Evolutionary conservation across 1,140 invertebrate species (phyloP).

Genomic region (Mylabris phalerata): DNA sequence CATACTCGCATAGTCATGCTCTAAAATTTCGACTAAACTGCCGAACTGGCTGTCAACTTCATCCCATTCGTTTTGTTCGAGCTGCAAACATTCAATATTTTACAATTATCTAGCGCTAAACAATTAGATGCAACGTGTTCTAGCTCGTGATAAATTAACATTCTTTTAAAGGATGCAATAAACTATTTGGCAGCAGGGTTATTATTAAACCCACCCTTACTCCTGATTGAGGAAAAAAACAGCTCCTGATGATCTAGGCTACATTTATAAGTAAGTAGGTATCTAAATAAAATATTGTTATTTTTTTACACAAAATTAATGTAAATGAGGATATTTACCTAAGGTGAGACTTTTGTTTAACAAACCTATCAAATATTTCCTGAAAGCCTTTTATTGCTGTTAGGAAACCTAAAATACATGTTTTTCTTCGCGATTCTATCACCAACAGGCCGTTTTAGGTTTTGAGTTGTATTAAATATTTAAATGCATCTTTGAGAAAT

Average conservation of each 20-base stretch:
- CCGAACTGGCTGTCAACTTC: no score
- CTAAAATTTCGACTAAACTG: no score
- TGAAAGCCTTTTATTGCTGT: neutral
- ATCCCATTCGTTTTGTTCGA: no score
- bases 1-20: no score
- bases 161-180: no score
- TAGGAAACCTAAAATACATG: constrained; percentile 7
- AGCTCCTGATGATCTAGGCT: constrained; percentile 18
- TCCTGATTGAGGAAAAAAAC: constrained; percentile 18
- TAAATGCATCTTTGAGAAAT: neutral
- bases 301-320: neutral
- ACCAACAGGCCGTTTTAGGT: neutral
- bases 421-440: constrained; percentile 4
- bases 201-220: neutral
- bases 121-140: no score
- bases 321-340: neutral
- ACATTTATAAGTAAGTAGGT: constrained; percentile 9
- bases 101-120: no score
- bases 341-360: neutral
- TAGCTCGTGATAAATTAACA: no score
- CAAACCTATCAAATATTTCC: neutral
- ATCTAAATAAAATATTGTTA: neutral
- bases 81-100: no score
- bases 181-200: no score
- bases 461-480: neutral